Base-by-base conservation (phyloP, 2,888 invertebrate species). In the Zaprionus bogoriensis region DNA sequence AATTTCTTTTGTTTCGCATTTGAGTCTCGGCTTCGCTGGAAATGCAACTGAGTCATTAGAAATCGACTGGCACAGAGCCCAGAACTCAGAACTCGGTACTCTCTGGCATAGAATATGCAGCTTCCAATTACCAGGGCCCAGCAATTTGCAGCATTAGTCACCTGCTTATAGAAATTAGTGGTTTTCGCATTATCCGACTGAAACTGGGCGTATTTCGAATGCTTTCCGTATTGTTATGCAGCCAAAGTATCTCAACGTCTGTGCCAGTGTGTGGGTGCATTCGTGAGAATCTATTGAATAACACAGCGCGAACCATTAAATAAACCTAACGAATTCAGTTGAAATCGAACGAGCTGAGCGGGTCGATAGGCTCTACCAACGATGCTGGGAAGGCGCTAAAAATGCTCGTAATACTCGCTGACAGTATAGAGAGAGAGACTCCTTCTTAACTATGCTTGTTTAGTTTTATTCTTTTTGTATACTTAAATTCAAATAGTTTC, bases 121-220 rank as follows among this genome's bases (percentile, higher is more conserved):
- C 83, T 76, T 86, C 80, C 80, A 86, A 80, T 80, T 80, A 79
- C 78, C 61, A 41, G 22, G 6, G 20, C 17, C 5, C 1, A 10
- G 4, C 38, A 39, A 39, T 17, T 39, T 61, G 32, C 27, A 42
- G 52, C 70, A 67, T 86, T 86, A 81, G 84, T 81, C 80, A 81
- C 66, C 65, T 55, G 53, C 27, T 55, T 39, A 27, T 46, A 4
- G 42, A 36, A 36, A 36, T 36, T 36, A 17, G 32, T 36, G 32
- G 32, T 36, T 36, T n/a, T n/a, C n/a, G 17, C 14, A 36, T 36
- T 36, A 36, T 36, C 3, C 14, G 32, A 32, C 14, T 39, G 48
- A 28, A 23, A 46, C 68, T 27, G 60, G 64, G 61, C 74, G 73
- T 73, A 69, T 73, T 54, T 23, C 28, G 19, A 30, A 52, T 53